Evolutionary conservation across 1,140 invertebrate species (phyloP).

Genomic region (Bombyx mori): DNA sequence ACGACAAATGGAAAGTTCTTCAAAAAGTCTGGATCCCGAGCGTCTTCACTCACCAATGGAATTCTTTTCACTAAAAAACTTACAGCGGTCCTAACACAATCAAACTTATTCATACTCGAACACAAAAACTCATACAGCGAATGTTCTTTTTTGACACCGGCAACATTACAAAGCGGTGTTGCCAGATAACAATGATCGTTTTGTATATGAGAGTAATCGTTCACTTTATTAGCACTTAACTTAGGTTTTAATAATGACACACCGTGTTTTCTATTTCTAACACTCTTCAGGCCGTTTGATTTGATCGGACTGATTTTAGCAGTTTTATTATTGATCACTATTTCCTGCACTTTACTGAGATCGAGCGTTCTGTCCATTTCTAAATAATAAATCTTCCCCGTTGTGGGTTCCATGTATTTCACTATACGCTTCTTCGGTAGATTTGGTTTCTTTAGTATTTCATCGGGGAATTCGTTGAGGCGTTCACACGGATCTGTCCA

Average conservation of each 20-base stretch:
- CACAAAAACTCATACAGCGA: constrained; percentile 27
- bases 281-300: constrained; percentile 35
- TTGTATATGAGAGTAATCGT: constrained; percentile 39
- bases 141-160: constrained; percentile 17
- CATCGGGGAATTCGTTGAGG: constrained; percentile 17
- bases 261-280: constrained; percentile 31
- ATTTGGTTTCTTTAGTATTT: constrained; percentile 21
- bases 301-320: constrained; percentile 51
- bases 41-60: constrained; percentile 41
- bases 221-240: constrained; percentile 24
- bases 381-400: constrained; percentile 59
- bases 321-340: constrained; percentile 47
- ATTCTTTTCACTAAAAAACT: constrained; percentile 51
- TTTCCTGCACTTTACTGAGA: constrained; percentile 50
- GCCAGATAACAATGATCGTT: constrained; percentile 56
- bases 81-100: constrained; percentile 34
- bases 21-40: constrained; percentile 30
- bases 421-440: constrained; percentile 45
- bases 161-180: constrained; percentile 7
- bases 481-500: neutral
- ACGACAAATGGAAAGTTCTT: constrained; percentile 57
- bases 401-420: constrained; percentile 57
- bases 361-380: constrained; percentile 56
- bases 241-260: constrained; percentile 42
- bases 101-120: constrained; percentile 22